phyloP scores from a whole-genome alignment of 2,797 vertebrate genomes.

The Anguilla anguilla region DNA sequence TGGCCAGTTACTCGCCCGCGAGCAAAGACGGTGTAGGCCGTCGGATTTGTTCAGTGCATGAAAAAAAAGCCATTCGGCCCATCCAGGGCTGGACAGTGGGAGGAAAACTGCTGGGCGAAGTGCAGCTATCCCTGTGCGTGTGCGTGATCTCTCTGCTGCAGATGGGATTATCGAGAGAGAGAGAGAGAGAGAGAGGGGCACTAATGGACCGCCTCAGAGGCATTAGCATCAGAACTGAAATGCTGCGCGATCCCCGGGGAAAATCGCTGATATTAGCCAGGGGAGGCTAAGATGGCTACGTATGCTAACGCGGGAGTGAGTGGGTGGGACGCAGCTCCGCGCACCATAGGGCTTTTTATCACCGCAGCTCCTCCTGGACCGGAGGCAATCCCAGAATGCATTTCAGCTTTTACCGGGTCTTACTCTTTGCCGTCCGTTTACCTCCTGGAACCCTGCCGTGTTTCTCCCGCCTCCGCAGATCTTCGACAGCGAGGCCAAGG shows the following conservation, averaged over 20 bases:
- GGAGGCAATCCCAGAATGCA: too few relatives aligned
- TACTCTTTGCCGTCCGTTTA: background rate
- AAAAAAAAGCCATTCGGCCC: background rate
- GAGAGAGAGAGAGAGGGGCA: background rate
- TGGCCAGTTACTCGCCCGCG: background rate
- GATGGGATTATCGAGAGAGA: background rate
- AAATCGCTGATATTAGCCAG: background rate
- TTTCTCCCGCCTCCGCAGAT: constrained; percentile 79
- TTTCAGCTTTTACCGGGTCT: background rate
- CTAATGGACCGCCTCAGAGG: background rate
- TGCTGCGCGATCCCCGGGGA: background rate
- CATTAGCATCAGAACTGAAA: background rate
- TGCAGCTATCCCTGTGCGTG: background rate
- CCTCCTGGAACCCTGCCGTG: background rate
- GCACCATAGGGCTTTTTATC: background rate
- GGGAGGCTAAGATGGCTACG: background rate
- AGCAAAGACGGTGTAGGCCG: background rate
- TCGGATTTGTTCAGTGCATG: background rate
- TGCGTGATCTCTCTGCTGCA: too few relatives aligned
- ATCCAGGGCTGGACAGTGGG: background rate
- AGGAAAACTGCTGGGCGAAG: too few relatives aligned
- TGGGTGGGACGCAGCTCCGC: background rate
- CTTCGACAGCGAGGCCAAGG: constrained; percentile 88
- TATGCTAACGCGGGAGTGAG: background rate
- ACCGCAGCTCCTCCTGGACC: background rate